Evolutionary conservation across 2,888 invertebrate genomes (phyloP), one percentile per base, ranked within the genome.

Genomic region (Epinotia brunnichana): DNA sequence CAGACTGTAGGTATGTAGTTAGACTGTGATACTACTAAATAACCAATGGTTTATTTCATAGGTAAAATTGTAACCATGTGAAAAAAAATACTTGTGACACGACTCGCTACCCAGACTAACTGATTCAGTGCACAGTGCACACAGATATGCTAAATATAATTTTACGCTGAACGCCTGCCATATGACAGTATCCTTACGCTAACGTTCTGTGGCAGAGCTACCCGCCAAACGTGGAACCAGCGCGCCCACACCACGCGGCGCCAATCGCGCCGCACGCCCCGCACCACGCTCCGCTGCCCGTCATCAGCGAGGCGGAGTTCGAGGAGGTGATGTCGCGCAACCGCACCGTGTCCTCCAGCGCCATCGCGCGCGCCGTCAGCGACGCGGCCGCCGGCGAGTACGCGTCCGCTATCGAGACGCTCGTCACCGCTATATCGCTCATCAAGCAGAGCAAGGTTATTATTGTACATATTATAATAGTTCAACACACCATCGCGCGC

Each of bases 241-340:
- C 75, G 0, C 81, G 83, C 64, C 77, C 79, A 77, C 61, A 48
- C 61, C 61, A 74, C 81, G 80, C 75, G 76, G 77, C 79, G 21
- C 70, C n/a, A n/a, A n/a, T 84, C 44, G 83, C 48, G 79, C 83
- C 35, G 74, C 82, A 80, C 74, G 80, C 81, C 74, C 75, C 83
- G 63, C 79, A 75, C 60, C 79, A 75, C 2, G 74, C 84, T 19
- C 78, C 84, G 67, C 79, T 84, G 21, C 85, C 89, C 9, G 89
- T 81, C 75, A 94, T 98, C 78, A 95, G 96, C 76, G 99, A 99
- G 90, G 97, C 96, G 51, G 99, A 99, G 93, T 99, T 99, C 92
- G 99, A 99, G 89, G 99, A 99, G 88, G 98, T 99, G 70, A 99
- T 99, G 97, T 96, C 97, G 72, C 95, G 99, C 77, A 99, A 99